phyloP scores from a whole-genome alignment of 2,797 vertebrate species.

The Sphaeramia orbicularis region DNA sequence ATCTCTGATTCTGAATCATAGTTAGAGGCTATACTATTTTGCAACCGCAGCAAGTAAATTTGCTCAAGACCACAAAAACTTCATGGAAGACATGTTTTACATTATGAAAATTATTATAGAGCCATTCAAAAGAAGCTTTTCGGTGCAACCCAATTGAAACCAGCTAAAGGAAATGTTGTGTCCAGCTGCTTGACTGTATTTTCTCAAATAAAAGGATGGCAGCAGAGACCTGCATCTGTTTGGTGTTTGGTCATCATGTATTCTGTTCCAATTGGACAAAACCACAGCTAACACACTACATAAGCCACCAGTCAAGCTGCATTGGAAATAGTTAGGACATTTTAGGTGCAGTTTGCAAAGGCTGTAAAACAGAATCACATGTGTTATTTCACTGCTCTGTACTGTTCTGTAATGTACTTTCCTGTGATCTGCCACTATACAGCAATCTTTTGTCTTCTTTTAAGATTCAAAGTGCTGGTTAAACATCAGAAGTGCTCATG shows the following conservation, averaged over 20 bases:
- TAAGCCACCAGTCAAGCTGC: conserved; percentile 39
- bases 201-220: conserved; percentile 57
- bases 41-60: conserved; percentile 66
- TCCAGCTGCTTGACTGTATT: conserved; percentile 39
- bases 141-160: conserved; percentile 53
- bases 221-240: conserved; percentile 70
- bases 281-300: conserved; percentile 56
- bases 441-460: not conserved
- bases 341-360: conserved; percentile 29
- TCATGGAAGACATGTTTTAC: conserved; percentile 69
- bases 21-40: conserved; percentile 46
- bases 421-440: no score
- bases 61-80: conserved; percentile 58
- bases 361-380: conserved; percentile 28
- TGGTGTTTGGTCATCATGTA: conserved; percentile 58
- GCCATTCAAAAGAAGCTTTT: conserved; percentile 58
- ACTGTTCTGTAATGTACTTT: not conserved
- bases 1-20: conserved; percentile 42
- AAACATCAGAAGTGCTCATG: conserved; percentile 2
- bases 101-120: conserved; percentile 68
- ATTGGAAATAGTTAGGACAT: conserved; percentile 30
- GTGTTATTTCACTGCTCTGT: conserved; percentile 29
- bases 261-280: conserved; percentile 64
- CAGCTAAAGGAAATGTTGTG: conserved; percentile 56
- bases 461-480: not conserved